Evolutionary conservation across 1,140 invertebrate genomes (phyloP).

Genomic region (Tetramorium alpestre): DNA sequence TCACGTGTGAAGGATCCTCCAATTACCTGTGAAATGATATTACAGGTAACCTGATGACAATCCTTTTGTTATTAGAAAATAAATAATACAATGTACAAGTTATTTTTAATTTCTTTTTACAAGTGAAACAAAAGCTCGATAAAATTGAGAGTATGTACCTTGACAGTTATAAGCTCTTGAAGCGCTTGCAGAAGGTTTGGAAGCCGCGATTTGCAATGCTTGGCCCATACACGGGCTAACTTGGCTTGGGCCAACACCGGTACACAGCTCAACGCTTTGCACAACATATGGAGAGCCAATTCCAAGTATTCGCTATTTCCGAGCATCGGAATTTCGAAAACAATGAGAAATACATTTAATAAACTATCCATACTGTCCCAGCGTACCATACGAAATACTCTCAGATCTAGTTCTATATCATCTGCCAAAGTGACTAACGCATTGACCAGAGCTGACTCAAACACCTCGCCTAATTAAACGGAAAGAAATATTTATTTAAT

Average conservation of each 20-base stretch:
- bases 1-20: constrained; percentile 90
- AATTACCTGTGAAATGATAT: constrained; percentile 88
- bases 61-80: background rate
- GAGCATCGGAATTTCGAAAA: constrained; percentile 94
- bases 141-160: constrained; percentile 71
- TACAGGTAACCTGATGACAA: too few species aligned
- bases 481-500: constrained; percentile 17
- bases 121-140: background rate
- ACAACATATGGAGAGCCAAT: constrained; percentile 92
- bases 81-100: background rate
- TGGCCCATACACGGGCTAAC: constrained; percentile 92
- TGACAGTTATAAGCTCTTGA: constrained; percentile 94
- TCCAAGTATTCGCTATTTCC: constrained; percentile 94
- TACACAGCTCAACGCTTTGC: constrained; percentile 91
- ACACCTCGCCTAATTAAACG: constrained; percentile 84
- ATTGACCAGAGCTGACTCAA: constrained; percentile 92
- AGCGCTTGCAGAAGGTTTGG: constrained; percentile 91
- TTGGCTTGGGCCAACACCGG: constrained; percentile 92
- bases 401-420: constrained; percentile 91
- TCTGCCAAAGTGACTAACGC: constrained; percentile 91
- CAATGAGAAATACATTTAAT: constrained; percentile 93
- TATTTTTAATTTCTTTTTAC: too few species aligned
- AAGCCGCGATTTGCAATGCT: constrained; percentile 90
- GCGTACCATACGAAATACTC: constrained; percentile 85
- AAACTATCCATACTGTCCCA: constrained; percentile 85